Evolutionary conservation across 2,888 invertebrate species (phyloP).

Genomic region (Tipula lateralis): DNA sequence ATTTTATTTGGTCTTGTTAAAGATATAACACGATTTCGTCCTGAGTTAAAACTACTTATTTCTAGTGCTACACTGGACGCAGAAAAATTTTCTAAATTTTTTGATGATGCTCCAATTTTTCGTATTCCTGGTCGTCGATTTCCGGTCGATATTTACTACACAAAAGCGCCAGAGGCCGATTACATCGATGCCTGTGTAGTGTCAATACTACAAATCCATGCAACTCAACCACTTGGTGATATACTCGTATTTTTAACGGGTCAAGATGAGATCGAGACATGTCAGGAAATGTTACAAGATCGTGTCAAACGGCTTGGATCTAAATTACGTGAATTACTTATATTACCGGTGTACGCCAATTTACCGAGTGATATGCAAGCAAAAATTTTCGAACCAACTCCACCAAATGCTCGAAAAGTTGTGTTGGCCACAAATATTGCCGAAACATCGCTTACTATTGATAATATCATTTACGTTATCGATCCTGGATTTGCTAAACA

Average conservation of each 20-base stretch:
- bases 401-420: constrained; percentile 92
- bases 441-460: constrained; percentile 97
- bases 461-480: constrained; percentile 97
- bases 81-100: constrained; percentile 95
- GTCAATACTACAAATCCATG: constrained; percentile 95
- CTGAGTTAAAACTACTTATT: constrained; percentile 92
- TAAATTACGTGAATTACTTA: constrained; percentile 85
- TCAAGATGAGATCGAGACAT: constrained; percentile 86
- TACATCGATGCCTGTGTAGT: constrained; percentile 98
- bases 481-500: constrained; percentile 99
- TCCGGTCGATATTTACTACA: constrained; percentile 96
- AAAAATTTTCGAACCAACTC: constrained; percentile 97
- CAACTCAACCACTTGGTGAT: constrained; percentile 94
- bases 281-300: constrained; percentile 84
- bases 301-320: constrained; percentile 86
- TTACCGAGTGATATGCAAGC: constrained; percentile 98
- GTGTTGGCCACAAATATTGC: constrained; percentile 98
- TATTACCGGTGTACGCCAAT: constrained; percentile 96
- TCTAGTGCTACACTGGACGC: constrained; percentile 98
- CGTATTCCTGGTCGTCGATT: constrained; percentile 95
- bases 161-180: constrained; percentile 98
- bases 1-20: constrained; percentile 96
- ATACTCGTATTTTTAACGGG: constrained; percentile 95
- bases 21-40: constrained; percentile 88
- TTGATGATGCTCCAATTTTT: constrained; percentile 97